Evolutionary conservation across 2,888 invertebrate species (phyloP), one percentile per base, ranked within the genome.

Genomic region (Stegana nigrithorax): DNA sequence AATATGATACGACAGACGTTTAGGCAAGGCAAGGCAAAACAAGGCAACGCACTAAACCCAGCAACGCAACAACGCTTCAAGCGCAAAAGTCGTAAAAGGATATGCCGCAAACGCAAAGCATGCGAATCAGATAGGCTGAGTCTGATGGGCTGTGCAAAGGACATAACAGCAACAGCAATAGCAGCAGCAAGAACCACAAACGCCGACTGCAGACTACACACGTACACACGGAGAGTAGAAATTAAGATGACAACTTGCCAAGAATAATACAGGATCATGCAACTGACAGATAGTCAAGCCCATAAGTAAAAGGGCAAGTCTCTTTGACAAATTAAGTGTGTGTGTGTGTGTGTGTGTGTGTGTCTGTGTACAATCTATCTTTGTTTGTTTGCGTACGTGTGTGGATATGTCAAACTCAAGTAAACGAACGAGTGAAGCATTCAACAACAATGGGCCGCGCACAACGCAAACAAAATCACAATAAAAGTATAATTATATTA

Each of bases 191-290:
- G 12, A 29, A 47, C 19, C n/a, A 27, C 36, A 25, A 23, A n/a
- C 23, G 10, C 36, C 21, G 10, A 53, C 51, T 25, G 5, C n/a
- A 8, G 26, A 57, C 21, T 32, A 7, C 10, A 36, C 6, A 47
- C 17, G 53, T 19, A n/a, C 10, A 32, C 12, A 53, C 55, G 55
- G 55, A 60, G 29, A 56, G 21, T 42, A 36, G 58, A 64, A 64
- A 64, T 64, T 57, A 55, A 55, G 47, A 55, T 64, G 70, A 66
- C 64, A 58, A 61, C 58, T 58, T 55, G 60, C 56, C 60, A 60
- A 57, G 56, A 59, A 59, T 36, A 23, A 59, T 25, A 59, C 21
- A 58, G 45, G 58, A 45, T 58, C 58, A 45, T 58, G 45, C 47
- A 32, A 59, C 17, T 59, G 42, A 36, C 59, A 25, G 21, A 32